A percentile compares a stretch with the other conserved stretches of the same genome.
Evolutionary conservation across 2,113 vertebrate genomes (phyloP).

Genomic region (Monarcha castaneiventris): DNA sequence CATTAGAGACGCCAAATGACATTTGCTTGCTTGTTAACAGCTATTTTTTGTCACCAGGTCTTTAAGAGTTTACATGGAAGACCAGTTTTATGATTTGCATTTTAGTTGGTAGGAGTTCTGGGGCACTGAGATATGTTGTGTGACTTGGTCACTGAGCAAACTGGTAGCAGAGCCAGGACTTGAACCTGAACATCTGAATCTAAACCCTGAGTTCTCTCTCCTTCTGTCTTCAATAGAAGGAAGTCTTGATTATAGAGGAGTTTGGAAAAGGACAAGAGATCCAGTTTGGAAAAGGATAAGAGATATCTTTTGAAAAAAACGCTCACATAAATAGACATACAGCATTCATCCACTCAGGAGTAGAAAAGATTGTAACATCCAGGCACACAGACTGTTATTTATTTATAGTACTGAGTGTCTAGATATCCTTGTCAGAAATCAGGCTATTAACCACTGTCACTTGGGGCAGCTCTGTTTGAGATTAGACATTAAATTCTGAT

Average conservation of each 20-base stretch:
- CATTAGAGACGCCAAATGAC: not conserved
- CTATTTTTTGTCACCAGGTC: not conserved
- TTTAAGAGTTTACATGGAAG: not conserved
- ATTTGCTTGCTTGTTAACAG: not conserved
- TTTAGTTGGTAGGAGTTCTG: not conserved
- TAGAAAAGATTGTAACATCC: not conserved
- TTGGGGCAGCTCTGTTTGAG: not conserved
- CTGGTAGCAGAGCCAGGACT: fast-evolving
- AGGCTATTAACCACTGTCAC: not conserved
- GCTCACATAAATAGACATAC: not conserved
- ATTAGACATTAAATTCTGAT: not conserved
- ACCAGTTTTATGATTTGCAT: not conserved
- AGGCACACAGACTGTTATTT: not conserved
- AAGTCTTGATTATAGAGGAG: not conserved
- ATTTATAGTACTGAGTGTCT: not conserved
- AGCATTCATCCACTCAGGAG: not conserved
- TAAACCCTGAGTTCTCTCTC: not conserved
- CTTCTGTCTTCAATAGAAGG: not conserved
- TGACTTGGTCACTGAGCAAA: not conserved
- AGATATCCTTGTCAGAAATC: not conserved
- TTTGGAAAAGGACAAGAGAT: not conserved
- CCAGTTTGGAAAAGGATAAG: not conserved
- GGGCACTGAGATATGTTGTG: not conserved
- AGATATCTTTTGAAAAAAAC: not conserved
- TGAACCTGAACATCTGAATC: not conserved